Evolutionary conservation across 2,888 invertebrate species (phyloP), one percentile per base, ranked within the genome.

Genomic region (Schizotus pectinicornis): DNA sequence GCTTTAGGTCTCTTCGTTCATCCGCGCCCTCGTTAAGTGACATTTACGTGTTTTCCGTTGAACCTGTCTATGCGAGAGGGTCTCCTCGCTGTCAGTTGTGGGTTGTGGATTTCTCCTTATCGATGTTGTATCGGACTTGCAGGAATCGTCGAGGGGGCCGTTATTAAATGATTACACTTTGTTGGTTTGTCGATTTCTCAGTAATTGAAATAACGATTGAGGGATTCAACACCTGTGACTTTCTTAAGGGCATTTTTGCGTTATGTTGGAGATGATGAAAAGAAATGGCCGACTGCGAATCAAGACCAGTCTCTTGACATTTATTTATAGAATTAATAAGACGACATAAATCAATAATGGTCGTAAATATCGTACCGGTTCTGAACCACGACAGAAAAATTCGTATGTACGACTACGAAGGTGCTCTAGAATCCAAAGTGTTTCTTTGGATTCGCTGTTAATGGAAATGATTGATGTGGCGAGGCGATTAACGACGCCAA

Each of bases 281-380:
- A 22, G 3, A 22, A 22, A 22, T 22, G 22, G 22, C 22, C 5
- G 22, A 22, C 22, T 22, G 22, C n/a, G n/a, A n/a, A n/a, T n/a
- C 13, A 39, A 41, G 12, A 13, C 31, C 13, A 38, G 31, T 41
- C 7, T 22, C 22, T 41, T 41, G 9, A 11, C 11, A 12, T 9
- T 42, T n/a, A 31, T 42, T 42, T 42, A 42, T 42, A 22, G 48
- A 33, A 47, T 35, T 30, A 33, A 41, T 48, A 43, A 53, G 37
- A 32, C 34, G 49, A 53, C 41, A 53, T 58, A 53, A 58, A 58
- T 58, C 58, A 54, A 49, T 48, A 54, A 22, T 33, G 34, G 47
- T 32, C 38, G 51, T 43, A 45, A 50, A 55, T 55, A 45, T 30
- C 9, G 47, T 50, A 59, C 59, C 50, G 41, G 59, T 59, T 59